Evolutionary conservation across 2,113 vertebrate species (phyloP).

Genomic region (Natator depressus): DNA sequence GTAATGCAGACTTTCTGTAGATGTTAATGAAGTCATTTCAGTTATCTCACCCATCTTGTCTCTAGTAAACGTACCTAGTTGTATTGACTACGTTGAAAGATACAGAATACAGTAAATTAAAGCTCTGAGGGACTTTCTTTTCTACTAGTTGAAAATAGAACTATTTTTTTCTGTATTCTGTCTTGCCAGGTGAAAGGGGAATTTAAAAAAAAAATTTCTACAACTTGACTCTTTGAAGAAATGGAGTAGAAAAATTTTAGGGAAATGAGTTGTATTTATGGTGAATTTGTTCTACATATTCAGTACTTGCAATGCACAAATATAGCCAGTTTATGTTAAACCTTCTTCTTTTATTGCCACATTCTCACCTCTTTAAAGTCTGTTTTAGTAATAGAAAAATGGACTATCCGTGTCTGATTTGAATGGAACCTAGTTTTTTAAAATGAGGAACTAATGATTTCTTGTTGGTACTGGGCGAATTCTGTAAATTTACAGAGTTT

Average conservation of each 20-base stretch:
- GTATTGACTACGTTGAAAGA: background rate
- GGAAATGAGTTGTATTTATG: background rate
- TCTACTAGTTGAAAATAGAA: background rate
- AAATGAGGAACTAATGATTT: background rate
- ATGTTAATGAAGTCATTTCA: accelerated
- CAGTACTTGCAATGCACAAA: background rate
- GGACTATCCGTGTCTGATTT: accelerated
- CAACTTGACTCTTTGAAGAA: background rate
- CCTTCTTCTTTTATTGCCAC: background rate
- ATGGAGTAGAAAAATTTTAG: background rate
- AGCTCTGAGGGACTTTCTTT: background rate
- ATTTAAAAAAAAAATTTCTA: background rate
- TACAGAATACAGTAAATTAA: background rate
- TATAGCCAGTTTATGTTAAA: background rate
- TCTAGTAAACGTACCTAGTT: background rate
- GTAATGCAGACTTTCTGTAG: background rate
- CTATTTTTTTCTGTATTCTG: accelerated
- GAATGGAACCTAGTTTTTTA: background rate
- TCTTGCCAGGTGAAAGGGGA: background rate
- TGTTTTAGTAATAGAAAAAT: background rate
- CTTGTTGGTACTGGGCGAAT: background rate
- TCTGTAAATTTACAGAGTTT: background rate
- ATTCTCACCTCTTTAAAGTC: accelerated
- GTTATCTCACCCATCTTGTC: accelerated
- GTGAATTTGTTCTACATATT: background rate